A percentile compares a stretch with the other conserved stretches of the same genome.
Evolutionary conservation across 1,140 invertebrate genomes (phyloP).

Genomic region (Drosophila seguyi): DNA sequence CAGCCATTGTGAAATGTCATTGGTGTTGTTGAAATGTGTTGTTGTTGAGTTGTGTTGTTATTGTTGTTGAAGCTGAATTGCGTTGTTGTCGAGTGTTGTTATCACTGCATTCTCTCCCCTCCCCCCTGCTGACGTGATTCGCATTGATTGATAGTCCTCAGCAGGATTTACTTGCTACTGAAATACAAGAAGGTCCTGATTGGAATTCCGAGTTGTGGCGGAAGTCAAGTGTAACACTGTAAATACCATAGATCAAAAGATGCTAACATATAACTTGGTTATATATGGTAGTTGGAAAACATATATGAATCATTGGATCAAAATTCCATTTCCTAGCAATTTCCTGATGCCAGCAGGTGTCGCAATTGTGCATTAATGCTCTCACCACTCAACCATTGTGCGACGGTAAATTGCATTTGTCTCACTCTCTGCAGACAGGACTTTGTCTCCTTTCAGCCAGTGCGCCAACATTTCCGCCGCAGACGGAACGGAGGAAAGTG

Average conservation of each 20-base stretch:
- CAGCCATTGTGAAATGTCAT: constrained; percentile 56
- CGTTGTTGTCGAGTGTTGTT: constrained; percentile 37
- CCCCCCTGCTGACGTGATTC: constrained; percentile 42
- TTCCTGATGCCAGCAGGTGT: constrained; percentile 48
- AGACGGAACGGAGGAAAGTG: constrained; percentile 56
- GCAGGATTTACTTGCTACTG: constrained; percentile 29
- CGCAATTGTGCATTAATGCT: constrained; percentile 42
- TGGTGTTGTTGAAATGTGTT: constrained; percentile 18
- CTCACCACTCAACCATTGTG: constrained; percentile 31
- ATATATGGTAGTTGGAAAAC: not conserved
- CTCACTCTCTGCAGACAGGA: constrained; percentile 19
- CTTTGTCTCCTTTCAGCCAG: constrained; percentile 28
- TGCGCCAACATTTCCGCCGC: constrained; percentile 70
- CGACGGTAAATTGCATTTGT: constrained; percentile 47
- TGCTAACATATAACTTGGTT: not conserved
- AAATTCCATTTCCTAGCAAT: constrained; percentile 51
- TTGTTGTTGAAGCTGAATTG: constrained; percentile 29
- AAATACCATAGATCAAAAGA: not conserved
- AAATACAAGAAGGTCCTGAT: constrained; percentile 7
- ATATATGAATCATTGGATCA: constrained; percentile 27
- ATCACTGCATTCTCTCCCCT: constrained; percentile 31
- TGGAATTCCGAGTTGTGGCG: constrained; percentile 4
- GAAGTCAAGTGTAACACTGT: no score
- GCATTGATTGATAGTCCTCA: constrained; percentile 59
- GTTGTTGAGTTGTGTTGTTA: constrained; percentile 2